These are phyloP conservation scores for Salmo trutta DNA, from an alignment of 2,797 vertebrate genomes.

Conservation along the genomic window DNA sequence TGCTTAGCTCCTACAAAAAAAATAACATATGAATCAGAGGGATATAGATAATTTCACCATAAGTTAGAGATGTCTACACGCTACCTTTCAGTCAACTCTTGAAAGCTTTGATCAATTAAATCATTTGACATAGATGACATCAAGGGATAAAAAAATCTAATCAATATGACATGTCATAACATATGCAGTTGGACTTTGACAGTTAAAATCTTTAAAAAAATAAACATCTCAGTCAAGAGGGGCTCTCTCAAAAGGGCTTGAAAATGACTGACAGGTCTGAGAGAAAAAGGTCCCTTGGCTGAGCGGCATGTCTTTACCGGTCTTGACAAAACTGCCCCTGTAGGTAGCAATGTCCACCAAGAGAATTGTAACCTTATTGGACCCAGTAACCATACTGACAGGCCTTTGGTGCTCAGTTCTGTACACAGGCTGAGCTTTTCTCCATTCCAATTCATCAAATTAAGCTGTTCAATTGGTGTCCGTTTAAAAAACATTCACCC, in stretches of 20 bases:
- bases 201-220: too few relatives aligned
- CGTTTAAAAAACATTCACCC: constrained; percentile 19
- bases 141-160: not conserved
- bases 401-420: constrained; percentile 27
- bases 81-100: not conserved
- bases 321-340: constrained; percentile 31
- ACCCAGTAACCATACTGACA: constrained; percentile 34
- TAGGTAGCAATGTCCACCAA: constrained; percentile 16
- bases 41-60: too few relatives aligned
- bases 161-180: not conserved
- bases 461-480: not conserved
- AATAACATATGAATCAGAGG: not conserved
- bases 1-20: constrained; percentile 85
- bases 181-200: not conserved
- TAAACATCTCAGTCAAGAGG: too few relatives aligned
- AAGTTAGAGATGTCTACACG: too few relatives aligned
- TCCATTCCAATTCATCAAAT: constrained; percentile 3
- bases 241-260: too few relatives aligned
- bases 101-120: not conserved
- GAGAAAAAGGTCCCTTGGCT: constrained; percentile 21
- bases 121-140: not conserved
- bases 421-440: not conserved
- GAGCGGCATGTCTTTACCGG: constrained; percentile 23
- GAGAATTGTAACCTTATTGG: constrained; percentile 27
- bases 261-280: constrained; percentile 15